Percentiles rank a stretch among this genome's conserved stretches.
phyloP scores from a whole-genome alignment of 1,140 invertebrate genomes.

The Drosophila funebris region DNA sequence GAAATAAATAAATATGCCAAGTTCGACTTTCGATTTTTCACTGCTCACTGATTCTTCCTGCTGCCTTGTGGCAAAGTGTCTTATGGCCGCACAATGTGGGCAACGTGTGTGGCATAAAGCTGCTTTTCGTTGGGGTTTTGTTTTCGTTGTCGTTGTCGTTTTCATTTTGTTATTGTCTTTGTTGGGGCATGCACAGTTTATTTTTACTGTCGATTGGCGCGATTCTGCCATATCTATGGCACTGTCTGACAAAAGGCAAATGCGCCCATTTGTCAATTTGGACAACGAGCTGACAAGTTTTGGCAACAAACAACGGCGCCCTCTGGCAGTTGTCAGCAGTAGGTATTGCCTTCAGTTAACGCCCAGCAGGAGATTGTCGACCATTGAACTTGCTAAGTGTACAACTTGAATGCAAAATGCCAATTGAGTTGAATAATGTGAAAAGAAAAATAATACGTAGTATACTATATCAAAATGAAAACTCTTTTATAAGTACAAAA shows the following conservation, averaged over 20 bases:
- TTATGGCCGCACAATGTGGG: conserved; percentile 32
- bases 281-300: conserved; percentile 72
- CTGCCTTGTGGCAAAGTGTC: conserved; percentile 4
- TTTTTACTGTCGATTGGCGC: conserved; percentile 64
- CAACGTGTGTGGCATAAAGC: conserved; percentile 59
- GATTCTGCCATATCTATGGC: conserved; percentile 63
- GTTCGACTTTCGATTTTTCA: conserved; percentile 44
- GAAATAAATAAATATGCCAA: conserved; percentile 66
- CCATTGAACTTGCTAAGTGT: conserved; percentile 12
- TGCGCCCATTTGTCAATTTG: conserved; percentile 75
- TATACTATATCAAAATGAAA: neutral
- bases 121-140: conserved; percentile 13
- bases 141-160: conserved; percentile 25
- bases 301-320: conserved; percentile 21
- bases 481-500: neutral
- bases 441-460: no score
- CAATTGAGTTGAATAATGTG: neutral
- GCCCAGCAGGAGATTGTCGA: conserved; percentile 10
- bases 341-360: conserved; percentile 6
- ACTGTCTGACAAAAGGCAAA: conserved; percentile 63
- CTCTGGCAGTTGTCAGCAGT: conserved; percentile 38
- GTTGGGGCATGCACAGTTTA: conserved; percentile 49
- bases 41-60: conserved; percentile 14
- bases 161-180: conserved; percentile 2
- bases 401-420: conserved; percentile 3